Percentiles rank a stretch among this genome's conserved stretches.
These are phyloP conservation scores for Sparidentex hasta DNA, from an alignment of 2,797 vertebrate species.

Conservation along the genomic window DNA sequence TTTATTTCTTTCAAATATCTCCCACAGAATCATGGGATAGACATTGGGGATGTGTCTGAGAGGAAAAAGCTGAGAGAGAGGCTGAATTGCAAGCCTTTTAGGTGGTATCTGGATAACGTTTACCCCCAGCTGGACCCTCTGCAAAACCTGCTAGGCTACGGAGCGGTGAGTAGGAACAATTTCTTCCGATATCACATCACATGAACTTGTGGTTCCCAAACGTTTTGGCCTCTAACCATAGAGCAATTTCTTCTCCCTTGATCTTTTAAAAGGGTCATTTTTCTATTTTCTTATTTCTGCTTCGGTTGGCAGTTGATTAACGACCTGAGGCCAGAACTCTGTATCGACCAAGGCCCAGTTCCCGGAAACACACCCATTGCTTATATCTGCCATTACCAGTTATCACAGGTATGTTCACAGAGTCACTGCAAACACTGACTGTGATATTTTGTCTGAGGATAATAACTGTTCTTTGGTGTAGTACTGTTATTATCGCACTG, in stretches of 20 bases:
- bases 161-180: slow-evolving; percentile 70
- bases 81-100: slow-evolving; percentile 87
- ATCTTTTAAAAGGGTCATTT: too few relatives aligned
- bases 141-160: slow-evolving; percentile 67
- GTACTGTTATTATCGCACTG: slow-evolving; percentile 69
- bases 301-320: slow-evolving; percentile 73
- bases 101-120: slow-evolving; percentile 88
- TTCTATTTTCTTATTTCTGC: not conserved
- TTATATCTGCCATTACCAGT: slow-evolving; percentile 66
- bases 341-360: slow-evolving; percentile 81
- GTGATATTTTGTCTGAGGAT: not conserved
- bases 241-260: not conserved
- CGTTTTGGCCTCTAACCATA: too few relatives aligned
- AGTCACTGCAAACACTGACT: not conserved
- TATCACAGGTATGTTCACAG: slow-evolving; percentile 72
- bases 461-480: slow-evolving; percentile 40
- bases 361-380: slow-evolving; percentile 75
- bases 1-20: not conserved
- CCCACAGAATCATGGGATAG: slow-evolving; percentile 83
- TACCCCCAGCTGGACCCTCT: slow-evolving; percentile 78
- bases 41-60: slow-evolving; percentile 87
- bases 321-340: slow-evolving; percentile 52
- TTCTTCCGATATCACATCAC: not conserved
- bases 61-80: slow-evolving; percentile 83
- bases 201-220: too few relatives aligned